Evolutionary conservation across 2,113 vertebrate genomes (phyloP).

Genomic region (Aramus guarauna): DNA sequence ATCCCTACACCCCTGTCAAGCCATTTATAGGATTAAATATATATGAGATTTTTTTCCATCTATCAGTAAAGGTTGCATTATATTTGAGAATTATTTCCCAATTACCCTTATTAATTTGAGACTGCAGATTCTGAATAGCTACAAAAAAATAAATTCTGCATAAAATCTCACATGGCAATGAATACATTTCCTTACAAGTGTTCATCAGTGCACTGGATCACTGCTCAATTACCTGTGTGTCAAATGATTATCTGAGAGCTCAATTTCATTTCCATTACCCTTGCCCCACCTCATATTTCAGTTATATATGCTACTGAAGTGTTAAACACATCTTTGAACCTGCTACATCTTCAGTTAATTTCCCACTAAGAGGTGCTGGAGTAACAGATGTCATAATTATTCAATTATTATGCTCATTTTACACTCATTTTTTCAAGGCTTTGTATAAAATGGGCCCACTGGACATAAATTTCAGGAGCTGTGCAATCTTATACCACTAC

Average conservation of each 20-base stretch:
- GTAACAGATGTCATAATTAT: constrained; percentile 96
- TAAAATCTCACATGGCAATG: not conserved
- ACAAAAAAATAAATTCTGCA: not conserved
- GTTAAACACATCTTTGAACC: constrained; percentile 88
- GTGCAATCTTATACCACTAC: constrained; percentile 67
- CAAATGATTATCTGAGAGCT: constrained; percentile 90
- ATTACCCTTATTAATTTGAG: constrained; percentile 41
- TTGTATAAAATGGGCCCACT: constrained; percentile 7
- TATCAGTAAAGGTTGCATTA: not conserved
- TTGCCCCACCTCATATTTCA: constrained; percentile 87
- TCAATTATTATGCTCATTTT: constrained; percentile 86
- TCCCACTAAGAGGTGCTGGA: constrained; percentile 84
- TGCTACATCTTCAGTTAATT: constrained; percentile 87
- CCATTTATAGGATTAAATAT: not conserved
- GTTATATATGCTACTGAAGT: constrained; percentile 86
- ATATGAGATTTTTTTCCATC: not conserved
- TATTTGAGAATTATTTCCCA: not conserved
- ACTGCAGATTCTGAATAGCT: constrained; percentile 30
- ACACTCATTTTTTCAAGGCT: constrained; percentile 72
- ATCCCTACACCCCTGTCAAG: not conserved
- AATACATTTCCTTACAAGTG: constrained; percentile 16
- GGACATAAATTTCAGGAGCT: constrained; percentile 80
- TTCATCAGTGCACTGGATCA: constrained; percentile 80
- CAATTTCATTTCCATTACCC: constrained; percentile 92
- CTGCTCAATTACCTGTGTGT: constrained; percentile 91